A percentile compares a stretch with the other conserved stretches of the same genome.
These are phyloP conservation scores for Melospiza melodia DNA, from an alignment of 2,113 vertebrate genomes.

Conservation along the genomic window DNA sequence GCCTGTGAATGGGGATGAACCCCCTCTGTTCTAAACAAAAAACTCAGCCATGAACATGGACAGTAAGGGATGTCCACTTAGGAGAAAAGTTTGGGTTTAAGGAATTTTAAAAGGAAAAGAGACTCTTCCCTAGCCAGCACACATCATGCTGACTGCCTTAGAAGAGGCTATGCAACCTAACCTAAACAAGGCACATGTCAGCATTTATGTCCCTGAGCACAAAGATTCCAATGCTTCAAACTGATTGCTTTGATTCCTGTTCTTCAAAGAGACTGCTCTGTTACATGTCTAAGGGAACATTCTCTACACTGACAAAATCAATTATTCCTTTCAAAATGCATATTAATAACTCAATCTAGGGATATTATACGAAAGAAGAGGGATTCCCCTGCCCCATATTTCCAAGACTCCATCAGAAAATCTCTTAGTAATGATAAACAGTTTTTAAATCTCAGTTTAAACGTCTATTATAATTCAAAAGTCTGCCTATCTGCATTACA, in stretches of 20 bases:
- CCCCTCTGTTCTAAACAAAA: not conserved
- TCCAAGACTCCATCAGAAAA: not conserved
- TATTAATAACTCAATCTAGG: not conserved
- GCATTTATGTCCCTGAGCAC: not conserved
- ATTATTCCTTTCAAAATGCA: not conserved
- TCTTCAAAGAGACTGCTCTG: not conserved
- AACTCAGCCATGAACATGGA: not conserved
- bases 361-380: not conserved
- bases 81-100: not conserved
- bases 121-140: not conserved
- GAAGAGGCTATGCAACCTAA: not conserved
- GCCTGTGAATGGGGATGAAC: not conserved
- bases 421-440: not conserved
- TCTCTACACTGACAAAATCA: not conserved
- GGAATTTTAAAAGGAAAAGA: not conserved
- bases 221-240: not conserved
- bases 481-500: not conserved
- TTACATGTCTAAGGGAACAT: not conserved
- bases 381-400: fast-evolving
- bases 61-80: not conserved
- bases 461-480: not conserved
- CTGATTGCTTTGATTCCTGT: not conserved
- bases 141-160: not conserved
- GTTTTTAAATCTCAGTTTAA: not conserved
- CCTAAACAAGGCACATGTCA: not conserved